Base-by-base conservation (phyloP, 2,888 invertebrate genomes). In the Caenorhabditis sp. region DNA sequence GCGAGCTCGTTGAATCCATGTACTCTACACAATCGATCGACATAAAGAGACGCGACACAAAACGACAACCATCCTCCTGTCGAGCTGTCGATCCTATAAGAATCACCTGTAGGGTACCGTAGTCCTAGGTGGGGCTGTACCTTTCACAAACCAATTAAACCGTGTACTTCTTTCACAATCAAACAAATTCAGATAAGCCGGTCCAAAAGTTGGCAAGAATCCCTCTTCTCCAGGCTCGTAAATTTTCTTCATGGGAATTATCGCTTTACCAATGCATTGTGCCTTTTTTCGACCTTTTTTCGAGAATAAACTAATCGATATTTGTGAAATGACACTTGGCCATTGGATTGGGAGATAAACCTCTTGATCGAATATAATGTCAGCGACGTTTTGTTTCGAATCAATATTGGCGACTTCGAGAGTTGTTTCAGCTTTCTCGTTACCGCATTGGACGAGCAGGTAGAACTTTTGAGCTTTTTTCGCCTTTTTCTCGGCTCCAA, bases 141-240 rank as follows among this genome's bases (percentile, higher is more conserved):
- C 57, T 67, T 61, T 64, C 52, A 63, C 57, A 36, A 74, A 66
- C 50, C 68, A 54, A 63, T 70, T 76, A 54, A 82, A 67, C 36
- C 67, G 27, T 17, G 70, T 77, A 26, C 72, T 56, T 38, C 52
- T 31, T 58, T 83, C 83, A 52, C 74, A 76, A 21, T 84, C 85
- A 66, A 81, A 85, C 50, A 85, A 78, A 53, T 80, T 81, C 49
- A 85, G 31, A 67, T 72, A 84, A 0, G 81, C 71, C 4, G 84
- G 85, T 38, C 85, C 85, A 43, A 81, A 85, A 1, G 69, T 76
- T 23, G 84, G 84, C 58, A 85, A 68, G 62, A 71, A 84, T 43
- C 84, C 84, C 17, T 72, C 69, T 8, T 83, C 83, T 25, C 85
- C 84, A 1, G 81, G 73, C 27, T 80, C 79, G 57, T 83, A 83